phyloP scores from a whole-genome alignment of 2,888 invertebrate species.

The Melanargia galathea region DNA sequence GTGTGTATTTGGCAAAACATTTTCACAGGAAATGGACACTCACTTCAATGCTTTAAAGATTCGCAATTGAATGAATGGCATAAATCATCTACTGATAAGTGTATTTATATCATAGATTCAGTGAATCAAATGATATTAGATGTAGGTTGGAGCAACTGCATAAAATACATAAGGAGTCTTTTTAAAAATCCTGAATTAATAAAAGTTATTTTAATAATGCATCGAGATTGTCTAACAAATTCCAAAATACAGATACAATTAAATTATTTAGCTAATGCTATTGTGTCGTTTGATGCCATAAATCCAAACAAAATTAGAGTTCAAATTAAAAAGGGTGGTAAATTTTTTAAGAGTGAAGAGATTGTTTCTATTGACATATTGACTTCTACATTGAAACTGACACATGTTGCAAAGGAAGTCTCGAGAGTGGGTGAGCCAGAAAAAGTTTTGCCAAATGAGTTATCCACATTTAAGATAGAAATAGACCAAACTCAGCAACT shows the following conservation, averaged over 20 bases:
- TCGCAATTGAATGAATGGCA: conserved; percentile 46
- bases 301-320: conserved; percentile 57
- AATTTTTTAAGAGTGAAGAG: conserved; percentile 74
- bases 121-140: conserved; percentile 68
- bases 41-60: conserved; percentile 52
- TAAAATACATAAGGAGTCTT: conserved; percentile 54
- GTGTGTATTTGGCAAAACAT: conserved; percentile 57
- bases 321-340: conserved; percentile 78
- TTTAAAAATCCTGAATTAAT: conserved; percentile 50
- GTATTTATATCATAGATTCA: conserved; percentile 66
- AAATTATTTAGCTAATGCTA: conserved; percentile 70
- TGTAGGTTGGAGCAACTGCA: conserved; percentile 65
- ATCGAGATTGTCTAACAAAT: conserved; percentile 73
- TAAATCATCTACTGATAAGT: conserved; percentile 49
- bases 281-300: conserved; percentile 57
- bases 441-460: conserved; percentile 63
- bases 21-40: conserved; percentile 51
- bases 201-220: conserved; percentile 67
- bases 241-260: conserved; percentile 70
- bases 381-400: conserved; percentile 56
- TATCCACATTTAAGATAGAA: conserved; percentile 85
- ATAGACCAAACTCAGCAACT: conserved; percentile 83
- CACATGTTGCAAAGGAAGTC: conserved; percentile 54
- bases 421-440: conserved; percentile 59
- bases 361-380: conserved; percentile 57